Percentiles rank a stretch among this genome's conserved stretches.
Conservation (phyloP, 2,113 vertebrate species). For the Chunga burmeisteri region DNA sequence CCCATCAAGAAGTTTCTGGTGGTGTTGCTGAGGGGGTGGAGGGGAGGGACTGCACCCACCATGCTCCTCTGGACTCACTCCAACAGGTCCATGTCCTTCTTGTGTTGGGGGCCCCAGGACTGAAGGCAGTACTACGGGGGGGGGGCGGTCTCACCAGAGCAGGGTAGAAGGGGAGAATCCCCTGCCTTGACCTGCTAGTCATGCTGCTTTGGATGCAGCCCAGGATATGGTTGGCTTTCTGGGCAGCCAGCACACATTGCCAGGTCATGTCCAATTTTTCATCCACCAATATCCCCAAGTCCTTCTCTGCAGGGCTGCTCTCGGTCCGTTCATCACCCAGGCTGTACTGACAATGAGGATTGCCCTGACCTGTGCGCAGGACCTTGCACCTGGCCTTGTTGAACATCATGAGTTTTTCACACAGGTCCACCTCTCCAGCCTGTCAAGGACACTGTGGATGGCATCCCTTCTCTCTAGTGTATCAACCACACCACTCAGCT, state of each 20-base stretch:
- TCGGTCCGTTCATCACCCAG: not conserved
- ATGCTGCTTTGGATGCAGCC: not conserved
- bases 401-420: not conserved
- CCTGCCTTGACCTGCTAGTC: not conserved
- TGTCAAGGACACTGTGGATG: not conserved
- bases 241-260: rapidly evolving
- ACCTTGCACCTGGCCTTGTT: not conserved
- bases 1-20: too few species aligned
- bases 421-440: not conserved
- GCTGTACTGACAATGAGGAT: not conserved
- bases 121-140: not conserved
- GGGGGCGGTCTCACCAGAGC: not conserved
- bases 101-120: not conserved
- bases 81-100: not conserved
- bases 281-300: too few species aligned
- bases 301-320: not conserved
- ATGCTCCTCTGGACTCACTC: not conserved
- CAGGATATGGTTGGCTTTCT: not conserved
- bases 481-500: not conserved
- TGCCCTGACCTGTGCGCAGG: rapidly evolving
- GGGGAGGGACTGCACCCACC: too few species aligned
- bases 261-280: not conserved
- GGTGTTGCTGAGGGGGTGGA: too few species aligned
- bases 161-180: not conserved
- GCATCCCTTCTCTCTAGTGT: not conserved